phyloP scores from a whole-genome alignment of 2,888 invertebrate genomes.

The Dromius quadrimaculatus region DNA sequence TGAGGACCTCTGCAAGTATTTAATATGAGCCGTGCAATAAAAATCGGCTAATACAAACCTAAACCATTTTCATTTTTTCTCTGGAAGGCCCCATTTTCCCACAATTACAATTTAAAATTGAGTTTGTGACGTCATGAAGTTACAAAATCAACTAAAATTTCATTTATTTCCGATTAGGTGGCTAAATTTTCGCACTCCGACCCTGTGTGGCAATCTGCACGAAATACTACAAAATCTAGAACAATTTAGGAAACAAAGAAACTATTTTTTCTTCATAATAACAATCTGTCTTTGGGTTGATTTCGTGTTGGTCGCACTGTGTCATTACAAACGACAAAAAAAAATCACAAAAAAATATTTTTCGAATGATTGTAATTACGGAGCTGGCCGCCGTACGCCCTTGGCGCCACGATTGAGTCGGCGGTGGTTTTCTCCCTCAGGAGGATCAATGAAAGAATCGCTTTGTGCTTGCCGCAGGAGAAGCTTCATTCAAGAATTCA shows the following conservation, averaged over 20 bases:
- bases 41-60: no score
- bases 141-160: neutral
- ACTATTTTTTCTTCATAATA: slow-evolving; percentile 36
- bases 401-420: slow-evolving; percentile 36
- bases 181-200: neutral
- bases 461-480: slow-evolving; percentile 33
- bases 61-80: no score
- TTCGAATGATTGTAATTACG: slow-evolving; percentile 32
- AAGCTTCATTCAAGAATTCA: slow-evolving; percentile 28
- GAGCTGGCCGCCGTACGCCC: slow-evolving; percentile 33
- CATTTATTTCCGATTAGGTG: neutral
- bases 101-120: no score
- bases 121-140: no score
- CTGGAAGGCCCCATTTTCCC: no score
- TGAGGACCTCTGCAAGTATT: no score
- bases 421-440: neutral
- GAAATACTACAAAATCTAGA: slow-evolving; percentile 22
- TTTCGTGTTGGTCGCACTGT: slow-evolving; percentile 33
- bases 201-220: slow-evolving; percentile 10
- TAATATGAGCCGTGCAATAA: no score
- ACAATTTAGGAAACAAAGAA: slow-evolving; percentile 45
- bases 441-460: slow-evolving; percentile 33
- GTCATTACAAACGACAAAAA: slow-evolving; percentile 47
- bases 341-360: slow-evolving; percentile 23
- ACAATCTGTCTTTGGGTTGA: slow-evolving; percentile 35